phyloP scores from a whole-genome alignment of 2,888 invertebrate genomes.

The Diogma glabrata region DNA sequence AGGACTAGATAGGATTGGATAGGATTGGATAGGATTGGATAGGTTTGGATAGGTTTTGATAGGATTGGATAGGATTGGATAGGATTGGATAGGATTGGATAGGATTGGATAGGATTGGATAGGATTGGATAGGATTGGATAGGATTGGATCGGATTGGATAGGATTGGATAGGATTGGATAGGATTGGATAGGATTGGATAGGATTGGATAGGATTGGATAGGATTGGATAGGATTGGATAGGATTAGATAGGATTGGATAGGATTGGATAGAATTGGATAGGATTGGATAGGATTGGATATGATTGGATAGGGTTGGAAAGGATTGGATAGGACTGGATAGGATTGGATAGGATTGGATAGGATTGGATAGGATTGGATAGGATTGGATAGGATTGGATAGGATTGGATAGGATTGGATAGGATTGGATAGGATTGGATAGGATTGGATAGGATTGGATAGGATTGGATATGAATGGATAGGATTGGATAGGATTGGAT shows the following conservation, averaged over 20 bases:
- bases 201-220: neutral
- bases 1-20: neutral
- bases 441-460: neutral
- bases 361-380: neutral
- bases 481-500: neutral
- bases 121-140: neutral
- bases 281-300: neutral
- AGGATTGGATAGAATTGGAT: neutral
- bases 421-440: neutral
- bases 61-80: neutral
- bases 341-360: neutral
- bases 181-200: neutral
- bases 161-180: neutral
- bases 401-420: neutral
- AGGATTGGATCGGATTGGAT: neutral
- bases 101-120: neutral
- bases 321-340: neutral
- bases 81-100: neutral
- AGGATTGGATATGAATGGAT: neutral
- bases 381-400: neutral
- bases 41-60: neutral
- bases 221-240: neutral
- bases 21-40: neutral
- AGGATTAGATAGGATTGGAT: neutral
- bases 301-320: neutral